Percentiles rank a stretch among this genome's conserved stretches.
phyloP scores from a whole-genome alignment of 2,888 invertebrate species.

The Pachymerium ferrugineum region DNA sequence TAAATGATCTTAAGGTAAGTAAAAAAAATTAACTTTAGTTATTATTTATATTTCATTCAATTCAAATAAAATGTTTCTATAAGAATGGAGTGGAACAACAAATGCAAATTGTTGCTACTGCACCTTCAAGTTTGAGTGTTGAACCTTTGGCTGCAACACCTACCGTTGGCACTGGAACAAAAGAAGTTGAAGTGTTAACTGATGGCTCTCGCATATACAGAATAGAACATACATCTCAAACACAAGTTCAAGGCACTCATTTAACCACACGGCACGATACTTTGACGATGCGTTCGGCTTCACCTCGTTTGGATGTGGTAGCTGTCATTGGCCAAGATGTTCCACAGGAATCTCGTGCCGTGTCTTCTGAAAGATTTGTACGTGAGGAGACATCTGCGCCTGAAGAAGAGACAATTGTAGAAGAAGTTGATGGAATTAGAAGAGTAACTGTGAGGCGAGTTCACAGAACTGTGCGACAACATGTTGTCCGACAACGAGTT shows the following conservation, averaged over 20 bases:
- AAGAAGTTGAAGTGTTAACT: neutral
- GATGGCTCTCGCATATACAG: conserved; percentile 2
- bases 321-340: neutral
- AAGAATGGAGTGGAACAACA: too few species aligned
- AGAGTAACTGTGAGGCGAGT: conserved; percentile 14
- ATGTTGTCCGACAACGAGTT: conserved; percentile 30
- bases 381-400: conserved; percentile 27
- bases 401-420: conserved; percentile 31
- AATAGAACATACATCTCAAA: neutral
- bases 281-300: neutral
- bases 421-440: conserved; percentile 31
- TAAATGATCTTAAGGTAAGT: neutral
- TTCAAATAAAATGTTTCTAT: too few species aligned
- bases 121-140: too few species aligned
- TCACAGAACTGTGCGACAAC: conserved; percentile 24
- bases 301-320: neutral
- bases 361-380: conserved; percentile 30
- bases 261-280: neutral
- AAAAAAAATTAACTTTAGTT: neutral
- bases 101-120: too few species aligned
- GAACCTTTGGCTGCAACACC: neutral
- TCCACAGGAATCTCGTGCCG: conserved; percentile 1
- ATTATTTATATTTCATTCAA: neutral
- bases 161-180: neutral
- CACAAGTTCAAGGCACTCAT: neutral